Base-by-base conservation (phyloP, 2,888 invertebrate species). In the Xiphydria camelus region DNA sequence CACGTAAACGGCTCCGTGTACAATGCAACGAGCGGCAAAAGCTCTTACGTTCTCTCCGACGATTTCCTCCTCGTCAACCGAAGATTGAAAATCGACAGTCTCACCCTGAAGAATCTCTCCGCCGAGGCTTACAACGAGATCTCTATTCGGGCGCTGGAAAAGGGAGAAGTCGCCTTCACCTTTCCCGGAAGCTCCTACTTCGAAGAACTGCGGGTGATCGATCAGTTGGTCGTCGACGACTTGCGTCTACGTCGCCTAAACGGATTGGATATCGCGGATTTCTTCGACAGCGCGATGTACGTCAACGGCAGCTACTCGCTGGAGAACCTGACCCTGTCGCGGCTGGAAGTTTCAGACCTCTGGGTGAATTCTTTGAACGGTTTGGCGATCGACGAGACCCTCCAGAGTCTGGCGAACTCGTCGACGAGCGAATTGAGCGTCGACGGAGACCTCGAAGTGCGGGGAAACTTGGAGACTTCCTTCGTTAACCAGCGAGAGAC, bases 91-190 rank as follows among this genome's bases (percentile, higher is more conserved):
- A 14, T 68, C 5, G 33, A 42, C 29, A 32, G 39, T 17, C 47
- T 72, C 3, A 41, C 36, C 4, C 57, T 51, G 9, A 40, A 47
- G 5, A 40, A 53, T n/a, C 45, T 73, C 14, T 29, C 51, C 9
- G 47, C 59, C 3, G 21, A 53, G 2, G 36, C 18, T n/a, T 71
- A 59, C 48, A 73, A 73, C 22, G 59, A 61, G 3, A 47, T 73
- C 4, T 41, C 46, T 0, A 22, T 69, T 1, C 23, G 54, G 2
- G 25, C 37, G 20, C 57, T 45, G 20, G 23, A 10, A 3, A 20
- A 23, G 2, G 34, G 41, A n/a, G 46, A 39, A 17, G n/a, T 10
- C 4, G 14, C 20, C 4, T 10, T 43, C 3, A 46, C 35, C 17
- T 53, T 62, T 32, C 14, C 41, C 0, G 35, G 20, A 1, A 29